These are phyloP conservation scores for Pseudoips prasinana DNA, from an alignment of 2,888 invertebrate species.

Conservation along the genomic window DNA sequence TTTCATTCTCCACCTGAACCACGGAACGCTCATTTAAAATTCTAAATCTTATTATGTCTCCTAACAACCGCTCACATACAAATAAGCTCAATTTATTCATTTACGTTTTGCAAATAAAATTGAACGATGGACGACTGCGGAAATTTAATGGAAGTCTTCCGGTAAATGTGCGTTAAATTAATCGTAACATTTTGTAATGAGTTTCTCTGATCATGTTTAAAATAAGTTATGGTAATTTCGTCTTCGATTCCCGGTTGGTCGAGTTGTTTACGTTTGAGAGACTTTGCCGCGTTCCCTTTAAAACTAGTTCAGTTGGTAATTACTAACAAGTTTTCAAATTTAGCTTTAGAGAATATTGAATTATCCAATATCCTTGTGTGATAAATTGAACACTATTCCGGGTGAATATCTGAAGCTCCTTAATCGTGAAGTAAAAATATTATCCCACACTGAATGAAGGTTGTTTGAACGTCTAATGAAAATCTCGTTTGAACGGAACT, in stretches of 20 bases:
- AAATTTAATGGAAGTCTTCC: slow-evolving; percentile 17
- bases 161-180: slow-evolving; percentile 24
- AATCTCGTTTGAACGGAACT: slow-evolving; percentile 61
- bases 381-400: slow-evolving; percentile 1
- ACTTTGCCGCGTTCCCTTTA: slow-evolving; percentile 2
- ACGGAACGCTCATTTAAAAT: slow-evolving; percentile 49
- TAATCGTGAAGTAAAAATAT: slow-evolving; percentile 50
- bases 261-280: slow-evolving; percentile 12
- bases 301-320: no score
- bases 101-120: slow-evolving; percentile 33
- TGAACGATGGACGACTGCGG: slow-evolving; percentile 29
- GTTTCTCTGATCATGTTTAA: slow-evolving; percentile 27
- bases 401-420: slow-evolving; percentile 18
- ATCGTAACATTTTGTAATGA: slow-evolving; percentile 30
- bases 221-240: slow-evolving; percentile 22
- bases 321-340: background rate
- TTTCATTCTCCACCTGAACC: slow-evolving; percentile 41
- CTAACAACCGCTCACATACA: slow-evolving; percentile 39
- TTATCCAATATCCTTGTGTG: slow-evolving; percentile 7
- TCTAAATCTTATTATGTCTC: slow-evolving; percentile 50
- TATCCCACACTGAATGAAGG: slow-evolving; percentile 38
- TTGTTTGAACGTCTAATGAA: slow-evolving; percentile 61
- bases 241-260: slow-evolving; percentile 14
- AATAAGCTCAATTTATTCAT: slow-evolving; percentile 40
- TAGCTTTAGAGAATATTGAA: slow-evolving; percentile 6